Evolutionary conservation across 1,140 invertebrate species (phyloP).

Genomic region (Acromyrmex heyeri): DNA sequence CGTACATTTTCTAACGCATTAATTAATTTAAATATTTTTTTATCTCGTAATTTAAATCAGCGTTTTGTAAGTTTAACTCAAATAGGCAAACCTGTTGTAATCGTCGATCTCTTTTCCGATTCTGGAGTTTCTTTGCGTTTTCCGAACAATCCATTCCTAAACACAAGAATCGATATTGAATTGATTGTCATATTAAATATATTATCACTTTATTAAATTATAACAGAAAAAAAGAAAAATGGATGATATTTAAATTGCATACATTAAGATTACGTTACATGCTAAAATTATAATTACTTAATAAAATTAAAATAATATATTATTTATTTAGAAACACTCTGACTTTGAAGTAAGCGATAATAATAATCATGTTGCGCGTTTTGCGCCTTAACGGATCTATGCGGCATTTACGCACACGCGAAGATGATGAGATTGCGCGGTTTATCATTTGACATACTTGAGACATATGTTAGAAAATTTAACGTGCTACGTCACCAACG

Average conservation of each 20-base stretch:
- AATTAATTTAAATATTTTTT: neutral
- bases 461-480: neutral
- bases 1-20: neutral
- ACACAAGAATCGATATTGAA: constrained; percentile 48
- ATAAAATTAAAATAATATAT: constrained; percentile 12
- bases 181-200: neutral
- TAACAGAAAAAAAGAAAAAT: neutral
- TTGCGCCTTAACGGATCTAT: constrained; percentile 28
- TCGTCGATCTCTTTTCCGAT: constrained; percentile 77
- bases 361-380: constrained; percentile 24
- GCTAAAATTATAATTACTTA: neutral
- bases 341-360: neutral
- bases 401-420: constrained; percentile 13
- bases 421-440: constrained; percentile 35
- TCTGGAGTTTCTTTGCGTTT: constrained; percentile 80
- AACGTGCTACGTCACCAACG: neutral
- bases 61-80: neutral
- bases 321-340: constrained; percentile 6
- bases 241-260: neutral
- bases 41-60: neutral
- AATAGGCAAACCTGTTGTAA: constrained; percentile 77
- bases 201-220: neutral
- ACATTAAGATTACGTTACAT: neutral
- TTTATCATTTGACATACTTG: constrained; percentile 35
- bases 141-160: constrained; percentile 82